Evolutionary conservation across 2,113 vertebrate genomes (phyloP).

Genomic region (Sylvilagus bachmani): DNA sequence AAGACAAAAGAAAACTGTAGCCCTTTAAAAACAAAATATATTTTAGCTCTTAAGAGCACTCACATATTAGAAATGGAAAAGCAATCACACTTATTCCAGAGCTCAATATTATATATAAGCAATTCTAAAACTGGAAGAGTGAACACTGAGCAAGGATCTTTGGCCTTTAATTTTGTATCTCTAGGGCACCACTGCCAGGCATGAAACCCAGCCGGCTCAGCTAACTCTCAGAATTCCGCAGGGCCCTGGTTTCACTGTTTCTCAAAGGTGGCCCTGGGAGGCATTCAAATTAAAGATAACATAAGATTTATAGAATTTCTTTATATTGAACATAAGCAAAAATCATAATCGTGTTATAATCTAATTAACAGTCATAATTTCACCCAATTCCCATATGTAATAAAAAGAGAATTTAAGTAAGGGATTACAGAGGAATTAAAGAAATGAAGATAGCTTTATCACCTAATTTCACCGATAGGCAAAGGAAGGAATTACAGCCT

Average conservation of each 20-base stretch:
- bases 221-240: slow-evolving; percentile 11
- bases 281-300: slow-evolving; percentile 32
- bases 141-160: neutral
- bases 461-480: neutral
- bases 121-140: neutral
- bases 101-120: slow-evolving; percentile 15
- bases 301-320: neutral
- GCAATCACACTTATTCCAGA: slow-evolving; percentile 54
- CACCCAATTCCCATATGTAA: slow-evolving; percentile 5
- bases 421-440: neutral
- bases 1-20: slow-evolving; percentile 39
- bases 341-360: neutral
- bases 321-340: neutral
- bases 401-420: slow-evolving; percentile 4
- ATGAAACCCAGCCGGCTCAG: neutral
- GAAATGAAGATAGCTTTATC: neutral
- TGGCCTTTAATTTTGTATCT: slow-evolving; percentile 50
- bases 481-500: neutral
- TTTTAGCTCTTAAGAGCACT: slow-evolving; percentile 49
- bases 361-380: slow-evolving; percentile 11
- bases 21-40: slow-evolving; percentile 51
- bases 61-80: slow-evolving; percentile 23
- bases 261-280: neutral
- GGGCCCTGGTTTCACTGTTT: slow-evolving; percentile 1
- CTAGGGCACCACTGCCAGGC: neutral